Percentiles rank a stretch among this genome's conserved stretches.
Evolutionary conservation across 2,888 invertebrate species (phyloP).

Genomic region (Philereme vetulata): DNA sequence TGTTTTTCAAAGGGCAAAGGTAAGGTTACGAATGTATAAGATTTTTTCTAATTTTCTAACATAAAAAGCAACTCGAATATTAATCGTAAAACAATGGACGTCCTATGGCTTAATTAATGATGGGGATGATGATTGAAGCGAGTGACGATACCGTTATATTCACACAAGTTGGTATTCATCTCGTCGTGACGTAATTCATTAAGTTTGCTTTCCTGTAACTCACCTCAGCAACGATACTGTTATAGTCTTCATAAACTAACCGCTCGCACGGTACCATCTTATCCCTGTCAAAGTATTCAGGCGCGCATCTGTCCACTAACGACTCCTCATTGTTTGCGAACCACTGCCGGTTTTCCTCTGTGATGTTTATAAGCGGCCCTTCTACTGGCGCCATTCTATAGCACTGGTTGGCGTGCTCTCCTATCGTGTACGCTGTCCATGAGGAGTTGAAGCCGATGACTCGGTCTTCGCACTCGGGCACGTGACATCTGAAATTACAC

Average conservation of each 20-base stretch:
- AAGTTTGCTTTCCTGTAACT: conserved; percentile 39
- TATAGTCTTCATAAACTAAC: conserved; percentile 84
- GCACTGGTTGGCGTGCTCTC: conserved; percentile 69
- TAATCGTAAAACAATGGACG: no score
- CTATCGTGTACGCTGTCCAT: conserved; percentile 75
- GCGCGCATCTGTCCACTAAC: conserved; percentile 56
- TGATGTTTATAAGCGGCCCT: conserved; percentile 18
- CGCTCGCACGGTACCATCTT: conserved; percentile 72
- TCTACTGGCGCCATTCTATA: conserved; percentile 51
- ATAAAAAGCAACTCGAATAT: no score
- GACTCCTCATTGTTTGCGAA: conserved; percentile 5
- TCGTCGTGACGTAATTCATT: no score
- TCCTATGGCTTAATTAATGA: no score
- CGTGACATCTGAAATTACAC: conserved; percentile 57
- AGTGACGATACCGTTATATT: no score
- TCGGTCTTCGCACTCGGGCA: conserved; percentile 65
- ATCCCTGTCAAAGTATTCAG: conserved; percentile 59
- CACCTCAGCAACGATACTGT: conserved; percentile 87
- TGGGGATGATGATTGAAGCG: no score
- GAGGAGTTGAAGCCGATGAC: conserved; percentile 59
- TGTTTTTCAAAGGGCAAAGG: no score
- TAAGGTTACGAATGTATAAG: no score
- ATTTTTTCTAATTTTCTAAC: no score
- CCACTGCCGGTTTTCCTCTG: conserved; percentile 30
- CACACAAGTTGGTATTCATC: no score